A percentile compares a stretch with the other conserved stretches of the same genome.
Conservation (phyloP, 2,888 invertebrate genomes). For the Graphium colonna region DNA sequence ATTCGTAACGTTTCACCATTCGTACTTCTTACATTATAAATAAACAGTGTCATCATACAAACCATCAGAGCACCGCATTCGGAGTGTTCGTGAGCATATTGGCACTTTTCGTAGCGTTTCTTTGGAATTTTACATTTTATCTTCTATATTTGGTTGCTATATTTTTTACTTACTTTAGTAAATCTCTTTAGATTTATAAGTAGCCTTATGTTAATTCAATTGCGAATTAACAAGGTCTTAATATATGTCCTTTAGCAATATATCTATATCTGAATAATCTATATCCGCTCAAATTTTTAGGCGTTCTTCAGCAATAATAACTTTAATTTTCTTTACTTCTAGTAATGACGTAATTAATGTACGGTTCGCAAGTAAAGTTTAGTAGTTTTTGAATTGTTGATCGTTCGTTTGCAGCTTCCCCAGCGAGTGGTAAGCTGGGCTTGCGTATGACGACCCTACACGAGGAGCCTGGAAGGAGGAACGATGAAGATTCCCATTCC, state of each 20-base stretch:
- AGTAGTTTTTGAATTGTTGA: constrained; percentile 26
- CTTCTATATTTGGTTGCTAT: not conserved
- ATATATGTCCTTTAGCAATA: too few species aligned
- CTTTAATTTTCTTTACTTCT: too few species aligned
- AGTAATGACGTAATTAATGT: not conserved
- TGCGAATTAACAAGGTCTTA: too few species aligned
- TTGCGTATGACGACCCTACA: constrained; percentile 95
- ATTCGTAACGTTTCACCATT: not conserved
- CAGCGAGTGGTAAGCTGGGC: constrained; percentile 90
- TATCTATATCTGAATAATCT: too few species aligned
- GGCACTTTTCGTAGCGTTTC: constrained; percentile 10
- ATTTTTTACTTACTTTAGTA: not conserved
- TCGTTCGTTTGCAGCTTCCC: constrained; percentile 83
- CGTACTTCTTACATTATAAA: constrained; percentile 1
- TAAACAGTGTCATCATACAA: constrained; percentile 13
- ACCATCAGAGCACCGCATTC: constrained; percentile 22
- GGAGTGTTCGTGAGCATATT: constrained; percentile 4
- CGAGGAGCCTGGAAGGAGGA: constrained; percentile 85
- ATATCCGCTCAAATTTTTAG: too few species aligned
- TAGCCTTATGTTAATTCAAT: too few species aligned
- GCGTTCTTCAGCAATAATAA: too few species aligned
- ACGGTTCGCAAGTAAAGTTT: not conserved
- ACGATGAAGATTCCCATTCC: constrained; percentile 73
- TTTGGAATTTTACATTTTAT: not conserved
- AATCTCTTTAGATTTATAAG: not conserved